Conservation (phyloP, 2,797 vertebrate species). For the Typhlichthys eigenmanni region DNA sequence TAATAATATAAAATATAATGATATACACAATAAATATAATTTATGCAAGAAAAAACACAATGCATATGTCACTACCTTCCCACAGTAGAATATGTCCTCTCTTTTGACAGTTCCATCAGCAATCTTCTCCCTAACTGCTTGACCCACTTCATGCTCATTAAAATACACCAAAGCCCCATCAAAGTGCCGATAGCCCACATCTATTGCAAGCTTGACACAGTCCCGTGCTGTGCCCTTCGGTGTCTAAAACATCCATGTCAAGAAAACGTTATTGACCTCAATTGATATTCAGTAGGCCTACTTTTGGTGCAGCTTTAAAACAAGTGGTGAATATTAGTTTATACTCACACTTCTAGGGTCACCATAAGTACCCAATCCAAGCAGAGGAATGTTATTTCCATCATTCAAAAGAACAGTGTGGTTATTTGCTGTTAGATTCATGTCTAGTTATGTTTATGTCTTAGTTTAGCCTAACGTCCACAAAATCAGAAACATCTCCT, state of each 20-base stretch:
- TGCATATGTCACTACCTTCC: conserved; percentile 79
- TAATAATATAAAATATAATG: too few relatives aligned
- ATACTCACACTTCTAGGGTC: conserved; percentile 80
- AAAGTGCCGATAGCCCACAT: conserved; percentile 88
- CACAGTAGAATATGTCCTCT: conserved; percentile 94
- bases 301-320: background rate
- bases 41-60: too few relatives aligned
- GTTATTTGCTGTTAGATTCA: conserved; percentile 71
- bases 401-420: conserved; percentile 83
- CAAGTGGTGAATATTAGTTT: background rate
- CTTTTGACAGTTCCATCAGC: conserved; percentile 85
- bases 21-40: too few relatives aligned
- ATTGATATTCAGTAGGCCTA: background rate
- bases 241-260: conserved; percentile 71
- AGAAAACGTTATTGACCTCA: conserved; percentile 2
- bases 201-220: conserved; percentile 87
- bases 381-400: conserved; percentile 85
- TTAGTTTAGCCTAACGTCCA: background rate
- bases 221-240: conserved; percentile 73
- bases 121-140: conserved; percentile 90
- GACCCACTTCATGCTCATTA: conserved; percentile 91
- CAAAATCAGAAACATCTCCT: too few relatives aligned
- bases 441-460: conserved; percentile 15
- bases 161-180: conserved; percentile 88
- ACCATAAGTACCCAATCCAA: conserved; percentile 90